Base-by-base conservation (phyloP, 2,888 invertebrate genomes). In the Sminthurinus aureus region DNA sequence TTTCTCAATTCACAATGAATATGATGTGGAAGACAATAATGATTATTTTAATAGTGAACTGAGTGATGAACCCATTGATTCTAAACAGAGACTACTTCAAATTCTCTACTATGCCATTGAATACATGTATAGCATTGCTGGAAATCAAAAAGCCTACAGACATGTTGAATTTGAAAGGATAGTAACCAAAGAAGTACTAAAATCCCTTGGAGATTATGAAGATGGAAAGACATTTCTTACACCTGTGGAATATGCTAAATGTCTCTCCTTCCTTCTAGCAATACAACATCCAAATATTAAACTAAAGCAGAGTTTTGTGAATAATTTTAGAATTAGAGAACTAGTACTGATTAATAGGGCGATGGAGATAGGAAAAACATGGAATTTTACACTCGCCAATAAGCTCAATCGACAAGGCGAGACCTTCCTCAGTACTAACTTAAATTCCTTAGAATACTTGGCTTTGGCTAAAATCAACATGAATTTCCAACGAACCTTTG, bases 101-200 rank as follows among this genome's bases (percentile, higher is more conserved):
- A 18, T 58, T 9, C 58, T 58, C 13, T 13, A 58, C 58, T 58
- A 58, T 9, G 58, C 4, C 2, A 18, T 58, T 13, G 18, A 58
- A 18, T 58, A 58, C 18, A 18, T 58, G 58, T 58, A 58, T 18
- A 6, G 50, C 51, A 20, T 50, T 12, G 15, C 13, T 20, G 24
- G 24, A 11, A 20, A 13, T 20, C 12, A 12, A 4, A 71, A 64
- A 66, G 24, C 22, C 4, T 79, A 67, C 26, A 18, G n/a, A 18
- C 50, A 79, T 67, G 38, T 24, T 66, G 2, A 15, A 18, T 79
- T 79, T 74, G 81, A 81, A n/a, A 13, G 15, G 6, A 22, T 51
- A 12, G 20, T 71, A 15, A 18, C 71, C 8, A 24, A 51, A 18
- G 50, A 50, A 18, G 52, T 81, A 18, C 0, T 52, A 11, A 2